These are phyloP conservation scores for Pardalotus punctatus DNA, from an alignment of 2,113 vertebrate species.

Conservation along the genomic window DNA sequence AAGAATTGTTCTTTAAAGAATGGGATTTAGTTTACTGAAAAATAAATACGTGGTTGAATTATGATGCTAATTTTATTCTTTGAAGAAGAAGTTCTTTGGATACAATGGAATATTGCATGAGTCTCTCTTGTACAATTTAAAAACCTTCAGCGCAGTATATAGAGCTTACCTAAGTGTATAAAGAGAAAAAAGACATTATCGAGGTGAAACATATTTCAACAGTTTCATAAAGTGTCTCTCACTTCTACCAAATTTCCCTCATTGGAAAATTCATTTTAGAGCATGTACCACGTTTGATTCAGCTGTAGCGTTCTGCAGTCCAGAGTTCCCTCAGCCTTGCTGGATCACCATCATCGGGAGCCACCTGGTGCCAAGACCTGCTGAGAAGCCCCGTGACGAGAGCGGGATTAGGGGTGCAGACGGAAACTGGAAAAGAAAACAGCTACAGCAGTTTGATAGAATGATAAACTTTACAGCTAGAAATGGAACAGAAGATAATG, in stretches of 20 bases:
- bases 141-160: neutral
- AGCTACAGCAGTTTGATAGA: neutral
- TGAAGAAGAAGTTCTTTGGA: conserved; percentile 42
- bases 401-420: neutral
- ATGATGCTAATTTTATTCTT: conserved; percentile 33
- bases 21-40: conserved; percentile 24
- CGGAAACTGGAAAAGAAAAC: neutral
- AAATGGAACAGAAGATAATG: neutral
- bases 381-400: neutral
- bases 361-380: neutral
- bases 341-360: neutral
- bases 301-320: neutral
- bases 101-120: neutral
- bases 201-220: neutral
- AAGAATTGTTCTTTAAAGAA: conserved; percentile 31
- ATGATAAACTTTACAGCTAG: neutral
- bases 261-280: neutral
- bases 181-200: neutral
- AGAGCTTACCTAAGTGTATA: neutral
- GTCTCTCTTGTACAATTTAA: neutral
- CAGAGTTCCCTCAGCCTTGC: neutral
- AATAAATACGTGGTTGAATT: conserved; percentile 1
- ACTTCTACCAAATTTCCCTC: neutral
- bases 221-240: neutral
- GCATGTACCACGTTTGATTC: neutral